These are phyloP conservation scores for Zoanthus gigantus DNA, from an alignment of 92 coral and sea anemone species.

Conservation along the genomic window DNA sequence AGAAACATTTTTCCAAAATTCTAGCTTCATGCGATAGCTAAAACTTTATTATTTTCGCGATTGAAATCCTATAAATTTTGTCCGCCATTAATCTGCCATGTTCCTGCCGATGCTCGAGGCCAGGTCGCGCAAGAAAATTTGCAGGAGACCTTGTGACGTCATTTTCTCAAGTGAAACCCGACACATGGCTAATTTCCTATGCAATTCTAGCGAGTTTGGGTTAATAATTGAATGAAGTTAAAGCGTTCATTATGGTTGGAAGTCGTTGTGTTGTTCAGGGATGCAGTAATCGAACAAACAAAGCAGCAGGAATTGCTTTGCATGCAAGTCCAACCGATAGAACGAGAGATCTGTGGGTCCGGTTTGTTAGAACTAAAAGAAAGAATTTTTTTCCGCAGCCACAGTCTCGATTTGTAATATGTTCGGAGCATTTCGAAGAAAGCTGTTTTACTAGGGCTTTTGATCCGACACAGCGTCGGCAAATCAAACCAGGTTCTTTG, in stretches of 20 bases:
- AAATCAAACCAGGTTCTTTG: conserved; percentile 48
- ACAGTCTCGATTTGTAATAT: conserved; percentile 30
- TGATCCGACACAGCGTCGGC: conserved; percentile 50
- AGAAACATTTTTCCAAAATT: too few relatives aligned
- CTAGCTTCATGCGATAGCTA: conserved; percentile 22
- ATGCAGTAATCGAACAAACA: conserved; percentile 31
- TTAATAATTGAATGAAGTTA: neutral
- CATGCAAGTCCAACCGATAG: conserved; percentile 46
- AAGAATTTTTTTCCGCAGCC: conserved; percentile 36
- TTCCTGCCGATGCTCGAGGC: conserved; percentile 11
- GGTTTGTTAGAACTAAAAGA: conserved; percentile 48
- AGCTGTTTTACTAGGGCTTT: conserved; percentile 41
- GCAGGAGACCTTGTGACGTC: conserved; percentile 35
- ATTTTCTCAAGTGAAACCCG: conserved; percentile 22
- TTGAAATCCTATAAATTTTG: conserved; percentile 18
- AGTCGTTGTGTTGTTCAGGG: conserved; percentile 53
- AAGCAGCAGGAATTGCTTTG: conserved; percentile 49
- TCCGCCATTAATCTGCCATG: conserved; percentile 29
- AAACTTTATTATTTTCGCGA: conserved; percentile 33
- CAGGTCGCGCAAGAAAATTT: conserved; percentile 9
- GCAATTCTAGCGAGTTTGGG: conserved; percentile 12
- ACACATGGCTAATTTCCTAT: conserved; percentile 32
- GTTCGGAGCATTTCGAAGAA: conserved; percentile 52
- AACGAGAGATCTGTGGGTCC: conserved; percentile 38
- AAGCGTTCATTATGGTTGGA: conserved; percentile 32